Percentiles rank a stretch among this genome's conserved stretches.
Conservation (phyloP, 2,888 invertebrate species). For the Leucophenga montana region DNA sequence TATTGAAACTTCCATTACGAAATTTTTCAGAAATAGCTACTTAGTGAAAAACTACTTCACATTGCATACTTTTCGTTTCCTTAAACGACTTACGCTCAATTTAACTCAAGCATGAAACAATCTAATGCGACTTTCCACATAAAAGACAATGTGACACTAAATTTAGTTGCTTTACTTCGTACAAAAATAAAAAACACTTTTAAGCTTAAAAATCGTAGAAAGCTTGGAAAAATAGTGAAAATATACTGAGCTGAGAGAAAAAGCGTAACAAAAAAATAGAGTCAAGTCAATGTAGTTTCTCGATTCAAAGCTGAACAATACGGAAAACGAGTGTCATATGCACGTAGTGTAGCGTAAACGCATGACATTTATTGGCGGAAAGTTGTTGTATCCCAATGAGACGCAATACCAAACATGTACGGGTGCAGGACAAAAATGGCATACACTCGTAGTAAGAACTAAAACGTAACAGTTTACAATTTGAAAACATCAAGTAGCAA, state of each 20-base stretch:
- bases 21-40: neutral
- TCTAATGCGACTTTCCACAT: neutral
- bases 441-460: too few species aligned
- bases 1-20: neutral
- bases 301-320: neutral
- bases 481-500: neutral
- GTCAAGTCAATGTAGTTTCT: slow-evolving; percentile 5
- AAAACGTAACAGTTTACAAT: slow-evolving; percentile 18
- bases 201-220: neutral
- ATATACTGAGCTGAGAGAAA: too few species aligned
- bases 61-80: neutral
- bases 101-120: slow-evolving; percentile 15
- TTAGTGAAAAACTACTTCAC: neutral
- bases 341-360: slow-evolving; percentile 56
- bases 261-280: too few species aligned
- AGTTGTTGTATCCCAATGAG: slow-evolving; percentile 12
- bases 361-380: slow-evolving; percentile 66
- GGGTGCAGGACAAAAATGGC: neutral
- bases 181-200: neutral
- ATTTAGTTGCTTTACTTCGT: neutral
- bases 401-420: slow-evolving; percentile 6
- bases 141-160: slow-evolving; percentile 16
- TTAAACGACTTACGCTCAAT: slow-evolving; percentile 19
- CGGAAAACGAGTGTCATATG: neutral
- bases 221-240: neutral